Evolutionary conservation across 1,140 invertebrate species (phyloP).

Genomic region (Drosophila lini): DNA sequence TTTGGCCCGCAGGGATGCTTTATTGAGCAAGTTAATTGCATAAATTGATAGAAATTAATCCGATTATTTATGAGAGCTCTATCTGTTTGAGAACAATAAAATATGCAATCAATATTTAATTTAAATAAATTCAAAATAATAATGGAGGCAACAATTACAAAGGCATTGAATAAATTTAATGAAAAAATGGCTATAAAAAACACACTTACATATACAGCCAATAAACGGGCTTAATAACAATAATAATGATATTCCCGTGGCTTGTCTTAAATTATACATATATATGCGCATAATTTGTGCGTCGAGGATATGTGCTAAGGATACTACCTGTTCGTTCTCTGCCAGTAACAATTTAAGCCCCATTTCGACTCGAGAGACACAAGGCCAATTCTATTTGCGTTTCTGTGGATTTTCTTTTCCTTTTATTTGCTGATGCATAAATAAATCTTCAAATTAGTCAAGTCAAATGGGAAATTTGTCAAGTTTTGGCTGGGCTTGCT

Average conservation of each 20-base stretch:
- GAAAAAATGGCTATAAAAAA: conserved; percentile 20
- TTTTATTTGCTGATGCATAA: conserved; percentile 46
- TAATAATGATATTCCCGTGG: conserved; percentile 41
- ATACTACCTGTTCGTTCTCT: conserved; percentile 21
- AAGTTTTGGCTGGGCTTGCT: conserved; percentile 17
- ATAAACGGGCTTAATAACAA: conserved; percentile 33
- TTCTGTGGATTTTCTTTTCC: conserved; percentile 33
- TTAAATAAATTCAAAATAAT: too few species aligned
- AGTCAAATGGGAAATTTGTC: conserved; percentile 48
- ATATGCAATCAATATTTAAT: background rate
- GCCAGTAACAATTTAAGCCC: conserved; percentile 26
- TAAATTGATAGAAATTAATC: conserved; percentile 22
- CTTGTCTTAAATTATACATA: conserved; percentile 23
- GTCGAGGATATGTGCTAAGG: conserved; percentile 9
- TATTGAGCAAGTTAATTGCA: background rate
- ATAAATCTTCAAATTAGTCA: conserved; percentile 59
- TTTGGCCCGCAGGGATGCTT: background rate
- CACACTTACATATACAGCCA: conserved; percentile 1
- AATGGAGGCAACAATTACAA: conserved; percentile 23
- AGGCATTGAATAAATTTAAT: conserved; percentile 41
- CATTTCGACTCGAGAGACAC: conserved; percentile 21
- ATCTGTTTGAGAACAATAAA: background rate
- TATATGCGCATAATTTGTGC: conserved; percentile 10
- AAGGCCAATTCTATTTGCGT: conserved; percentile 49
- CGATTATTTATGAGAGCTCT: conserved; percentile 24